Conservation (phyloP, 2,113 vertebrate species). For the Onychorhynchus coronatus region DNA sequence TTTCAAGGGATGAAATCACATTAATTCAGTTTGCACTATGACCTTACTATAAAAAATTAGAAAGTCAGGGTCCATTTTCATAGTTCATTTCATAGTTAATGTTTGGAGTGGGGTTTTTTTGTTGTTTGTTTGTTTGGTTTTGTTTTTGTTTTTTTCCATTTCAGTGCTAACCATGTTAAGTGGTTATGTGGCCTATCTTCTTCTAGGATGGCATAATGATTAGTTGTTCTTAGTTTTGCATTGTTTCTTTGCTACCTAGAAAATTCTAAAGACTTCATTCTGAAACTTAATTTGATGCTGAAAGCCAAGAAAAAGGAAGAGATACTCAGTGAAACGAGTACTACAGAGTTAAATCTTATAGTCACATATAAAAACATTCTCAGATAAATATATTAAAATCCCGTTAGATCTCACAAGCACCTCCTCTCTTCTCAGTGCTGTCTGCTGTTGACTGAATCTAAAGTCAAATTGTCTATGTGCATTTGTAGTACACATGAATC, state of each 20-base stretch:
- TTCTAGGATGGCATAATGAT: neutral
- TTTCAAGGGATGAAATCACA: neutral
- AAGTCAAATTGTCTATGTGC: neutral
- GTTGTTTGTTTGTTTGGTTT: neutral
- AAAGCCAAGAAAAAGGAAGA: neutral
- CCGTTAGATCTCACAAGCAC: neutral
- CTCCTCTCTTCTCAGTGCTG: neutral
- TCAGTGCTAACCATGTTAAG: neutral
- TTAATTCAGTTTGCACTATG: neutral
- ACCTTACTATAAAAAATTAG: neutral
- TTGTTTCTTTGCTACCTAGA: neutral
- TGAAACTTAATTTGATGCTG: neutral
- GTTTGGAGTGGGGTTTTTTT: neutral
- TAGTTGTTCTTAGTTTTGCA: neutral
- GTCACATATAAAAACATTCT: neutral
- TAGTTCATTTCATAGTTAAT: neutral
- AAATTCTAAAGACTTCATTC: neutral
- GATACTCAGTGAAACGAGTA: neutral
- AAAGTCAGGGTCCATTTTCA: neutral
- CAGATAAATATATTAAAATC: neutral
- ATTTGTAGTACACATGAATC: fast-evolving
- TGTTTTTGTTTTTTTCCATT: neutral
- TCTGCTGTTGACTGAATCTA: neutral
- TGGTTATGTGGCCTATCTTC: neutral
- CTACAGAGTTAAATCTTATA: neutral